Evolutionary conservation across 2,113 vertebrate genomes (phyloP).

Genomic region (Fulmarus glacialis): DNA sequence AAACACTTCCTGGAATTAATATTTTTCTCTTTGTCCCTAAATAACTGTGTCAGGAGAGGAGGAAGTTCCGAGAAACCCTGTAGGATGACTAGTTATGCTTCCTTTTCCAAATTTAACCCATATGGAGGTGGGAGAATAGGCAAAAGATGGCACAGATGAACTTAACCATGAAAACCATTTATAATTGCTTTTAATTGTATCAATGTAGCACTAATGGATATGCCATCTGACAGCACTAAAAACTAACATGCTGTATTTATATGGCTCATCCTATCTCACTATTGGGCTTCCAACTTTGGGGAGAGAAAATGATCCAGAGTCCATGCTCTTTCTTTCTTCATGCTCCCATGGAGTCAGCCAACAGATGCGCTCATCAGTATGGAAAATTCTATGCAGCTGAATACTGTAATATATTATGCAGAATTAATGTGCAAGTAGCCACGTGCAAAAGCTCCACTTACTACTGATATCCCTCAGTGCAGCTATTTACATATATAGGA

Average conservation of each 20-base stretch:
- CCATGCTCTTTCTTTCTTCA: neutral
- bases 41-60: neutral
- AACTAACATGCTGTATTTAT: neutral
- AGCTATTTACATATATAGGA: constrained; percentile 1
- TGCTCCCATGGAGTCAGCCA: constrained; percentile 8
- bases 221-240: neutral
- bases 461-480: neutral
- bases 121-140: neutral
- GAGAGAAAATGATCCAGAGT: neutral
- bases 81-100: neutral
- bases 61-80: neutral
- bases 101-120: neutral
- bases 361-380: constrained; percentile 27
- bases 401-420: neutral
- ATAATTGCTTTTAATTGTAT: neutral
- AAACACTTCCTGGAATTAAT: neutral
- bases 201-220: neutral
- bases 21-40: neutral
- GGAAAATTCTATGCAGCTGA: neutral
- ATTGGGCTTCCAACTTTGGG: neutral
- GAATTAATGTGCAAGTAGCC: constrained; percentile 13
- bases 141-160: neutral
- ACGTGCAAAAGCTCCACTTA: neutral
- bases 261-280: neutral
- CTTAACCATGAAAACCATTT: neutral